Base-by-base conservation (phyloP, 2,888 invertebrate species). In the Dinocampus coccinellae region DNA sequence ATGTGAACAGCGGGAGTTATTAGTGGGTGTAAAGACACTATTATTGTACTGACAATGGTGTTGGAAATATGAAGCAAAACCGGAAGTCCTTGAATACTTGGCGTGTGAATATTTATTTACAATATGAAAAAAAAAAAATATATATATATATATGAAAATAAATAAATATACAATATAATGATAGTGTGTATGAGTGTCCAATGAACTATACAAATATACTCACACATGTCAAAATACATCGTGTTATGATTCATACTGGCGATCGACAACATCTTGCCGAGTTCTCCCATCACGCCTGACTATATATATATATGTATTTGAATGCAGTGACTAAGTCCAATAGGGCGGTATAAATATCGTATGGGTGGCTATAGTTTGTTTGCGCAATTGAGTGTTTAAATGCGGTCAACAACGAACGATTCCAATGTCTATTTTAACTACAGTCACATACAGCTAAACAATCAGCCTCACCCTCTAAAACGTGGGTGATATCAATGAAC, bases 311-410 rank as follows among this genome's bases (percentile, higher is more conserved):
- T 60, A 60, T 60, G 33, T 47, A 16, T 20, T 47, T 24, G 13
- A 33, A 36, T 39, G 55, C 24, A 39, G 62, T 64, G 70, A 65
- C 63, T 67, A 68, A 60, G 61, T 52, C 68, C 52, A 10, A 60
- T 61, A 68, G 61, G 68, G 68, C 68, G 68, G 68, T 3, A 52
- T 39, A 55, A 58, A 70, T 60, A 67, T 71, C 61, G 61, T 20
- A 71, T 71, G 66, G 71, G 61, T 67, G 71, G 71, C 66, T 61
- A 58, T 20, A 29, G 29, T 29, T 66, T 66, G 65, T 65, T 70
- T 70, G 47, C 70, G 70, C 63, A 70, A 70, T 70, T 70, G 64
- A 65, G 64, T 70, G 70, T 65, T 70, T 70, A 70, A 72, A 68
- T 62, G 68, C 72, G 72, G 72, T 69, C 63, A 68, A 69, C 69